Evolutionary conservation across 2,113 vertebrate species (phyloP), one percentile per base, ranked within the genome.

Genomic region (Vulpes lagopus): DNA sequence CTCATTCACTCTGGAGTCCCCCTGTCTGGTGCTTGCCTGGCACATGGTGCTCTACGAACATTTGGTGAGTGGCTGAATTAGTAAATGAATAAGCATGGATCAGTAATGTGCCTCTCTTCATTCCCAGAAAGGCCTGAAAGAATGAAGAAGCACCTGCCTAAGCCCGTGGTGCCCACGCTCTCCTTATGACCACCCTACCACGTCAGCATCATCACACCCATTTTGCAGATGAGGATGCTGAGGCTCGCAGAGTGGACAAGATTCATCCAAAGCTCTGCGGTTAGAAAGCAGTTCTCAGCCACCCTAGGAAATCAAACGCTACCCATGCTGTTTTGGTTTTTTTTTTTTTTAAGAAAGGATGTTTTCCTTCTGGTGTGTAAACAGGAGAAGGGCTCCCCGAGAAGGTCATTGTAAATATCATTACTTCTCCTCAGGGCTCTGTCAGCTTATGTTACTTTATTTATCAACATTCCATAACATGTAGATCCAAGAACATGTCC

Each of bases 311-410:
- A 49, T 51, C 15, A 78, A 69, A 73, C 53, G 3, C 32, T 10
- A 17, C 80, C 30, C 2, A 1, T 7, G 64, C 57, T n/a, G 1
- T 65, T 62, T 62, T n/a, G n/a, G n/a, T 57, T 69, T 81, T 55
- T 80, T 81, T 88, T 59, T 76, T 53, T 65, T 71, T 0, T 35
- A 60, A 84, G 67, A 62, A 87, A 87, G 76, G 71, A 76, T 78
- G 81, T 78, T 96, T 91, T 83, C 60, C 65, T 80, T 94, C 65
- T 79, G 86, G 57, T 59, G 80, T 55, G 92, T 87, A 35, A 93
- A 89, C 67, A 83, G 81, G 71, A 89, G 80, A 51, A n/a, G 74
- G 30, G 20, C 35, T 85, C 71, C 93, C 53, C 0, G 35, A 78
- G 85, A 81, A 93, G 67, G 69, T 43, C 30, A 3, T 4, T 67